Evolutionary conservation across 2,888 invertebrate genomes (phyloP).

Genomic region (Sphaerophoria taeniata): DNA sequence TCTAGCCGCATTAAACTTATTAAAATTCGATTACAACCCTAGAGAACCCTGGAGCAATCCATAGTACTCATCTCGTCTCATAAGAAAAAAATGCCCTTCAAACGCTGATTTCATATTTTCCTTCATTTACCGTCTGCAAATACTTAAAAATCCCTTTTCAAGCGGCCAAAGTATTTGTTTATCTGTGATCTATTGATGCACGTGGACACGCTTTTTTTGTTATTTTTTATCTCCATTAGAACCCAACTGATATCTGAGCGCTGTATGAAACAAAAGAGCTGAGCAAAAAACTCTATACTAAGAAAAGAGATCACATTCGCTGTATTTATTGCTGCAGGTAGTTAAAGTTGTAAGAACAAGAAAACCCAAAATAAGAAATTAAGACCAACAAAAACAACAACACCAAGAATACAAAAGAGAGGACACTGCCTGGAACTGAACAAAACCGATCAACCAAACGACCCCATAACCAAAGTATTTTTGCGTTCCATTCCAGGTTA

Average conservation of each 20-base stretch:
- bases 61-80: too few relatives aligned
- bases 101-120: too few relatives aligned
- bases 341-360: slow-evolving; percentile 5
- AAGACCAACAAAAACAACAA: not conserved
- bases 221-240: slow-evolving; percentile 41
- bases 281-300: slow-evolving; percentile 27
- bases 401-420: slow-evolving; percentile 3
- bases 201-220: slow-evolving; percentile 38
- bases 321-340: slow-evolving; percentile 33
- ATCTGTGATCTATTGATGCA: not conserved
- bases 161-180: slow-evolving; percentile 12
- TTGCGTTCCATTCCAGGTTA: slow-evolving; percentile 24
- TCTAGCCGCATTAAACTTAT: too few relatives aligned
- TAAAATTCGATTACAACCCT: too few relatives aligned
- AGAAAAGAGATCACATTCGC: slow-evolving; percentile 47
- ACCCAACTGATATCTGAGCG: slow-evolving; percentile 54
- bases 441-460: slow-evolving; percentile 55
- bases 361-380: not conserved
- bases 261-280: slow-evolving; percentile 32
- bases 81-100: slow-evolving; percentile 10
- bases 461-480: slow-evolving; percentile 68
- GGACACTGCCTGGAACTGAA: slow-evolving; percentile 14
- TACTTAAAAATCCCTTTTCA: not conserved
- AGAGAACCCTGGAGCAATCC: too few relatives aligned
- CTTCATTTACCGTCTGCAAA: too few relatives aligned